Percentiles rank a stretch among this genome's conserved stretches.
phyloP scores from a whole-genome alignment of 2,888 invertebrate genomes.

The Monochamus alternatus region DNA sequence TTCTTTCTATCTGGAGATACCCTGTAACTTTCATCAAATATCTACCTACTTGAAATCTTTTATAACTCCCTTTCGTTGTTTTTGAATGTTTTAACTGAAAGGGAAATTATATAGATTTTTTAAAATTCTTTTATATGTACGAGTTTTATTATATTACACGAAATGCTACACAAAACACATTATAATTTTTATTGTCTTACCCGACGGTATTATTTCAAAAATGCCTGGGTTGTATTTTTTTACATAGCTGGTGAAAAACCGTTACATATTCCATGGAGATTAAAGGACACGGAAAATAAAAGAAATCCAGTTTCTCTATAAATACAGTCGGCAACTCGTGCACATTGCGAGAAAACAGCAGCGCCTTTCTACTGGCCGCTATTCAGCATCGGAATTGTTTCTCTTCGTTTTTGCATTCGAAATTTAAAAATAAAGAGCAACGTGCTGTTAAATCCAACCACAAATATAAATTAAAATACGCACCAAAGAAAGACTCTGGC shows the following conservation, averaged over 20 bases:
- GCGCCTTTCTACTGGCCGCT: slow-evolving; percentile 37
- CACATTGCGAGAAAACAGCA: slow-evolving; percentile 53
- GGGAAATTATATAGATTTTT: too few species aligned
- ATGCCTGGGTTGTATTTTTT: slow-evolving; percentile 16
- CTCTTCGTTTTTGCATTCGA: slow-evolving; percentile 27
- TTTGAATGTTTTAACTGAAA: too few species aligned
- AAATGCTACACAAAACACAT: background rate
- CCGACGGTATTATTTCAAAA: background rate
- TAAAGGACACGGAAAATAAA: slow-evolving; percentile 48
- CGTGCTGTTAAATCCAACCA: slow-evolving; percentile 32
- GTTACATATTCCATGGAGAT: slow-evolving; percentile 49
- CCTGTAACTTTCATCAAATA: too few species aligned
- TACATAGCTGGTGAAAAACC: slow-evolving; percentile 19
- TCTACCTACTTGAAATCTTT: too few species aligned
- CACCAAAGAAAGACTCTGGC: slow-evolving; percentile 47
- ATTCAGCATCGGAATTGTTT: slow-evolving; percentile 28
- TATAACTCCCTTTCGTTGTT: too few species aligned
- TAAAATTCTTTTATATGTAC: too few species aligned
- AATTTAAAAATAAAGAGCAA: slow-evolving; percentile 21
- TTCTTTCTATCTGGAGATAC: too few species aligned
- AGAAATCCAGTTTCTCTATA: slow-evolving; percentile 54
- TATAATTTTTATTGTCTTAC: background rate
- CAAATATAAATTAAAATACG: slow-evolving; percentile 51
- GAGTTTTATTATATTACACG: background rate
- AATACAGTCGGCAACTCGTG: slow-evolving; percentile 52